A percentile compares a stretch with the other conserved stretches of the same genome.
Conservation (phyloP, 2,113 vertebrate genomes). For the human (Homo sapiens) region GRCh38 chr15:101046001-101046500, state of each 20-base stretch:
- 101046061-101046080: conserved; percentile 98
- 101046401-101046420: background rate
- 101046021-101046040: conserved; percentile 91
- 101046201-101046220: rapidly evolving
- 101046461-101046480: background rate
- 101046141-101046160: conserved; percentile 96
- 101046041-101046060: conserved; percentile 90
- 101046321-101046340: background rate
- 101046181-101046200: rapidly evolving
- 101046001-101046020: conserved; percentile 95
- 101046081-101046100: conserved; percentile 98
- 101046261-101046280: background rate
- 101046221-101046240: background rate
- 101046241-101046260: background rate
- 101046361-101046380: background rate
- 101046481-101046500: background rate
- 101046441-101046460: too few relatives aligned
- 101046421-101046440: background rate
- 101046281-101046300: rapidly evolving
- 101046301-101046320: rapidly evolving
- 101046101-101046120: conserved; percentile 97
- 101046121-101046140: conserved; percentile 96
- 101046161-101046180: background rate
- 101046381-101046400: background rate
- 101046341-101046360: background rate